Percentiles rank a stretch among this genome's conserved stretches.
Evolutionary conservation across 2,797 vertebrate genomes (phyloP).

Genomic region (Tokudaia muenninki): DNA sequence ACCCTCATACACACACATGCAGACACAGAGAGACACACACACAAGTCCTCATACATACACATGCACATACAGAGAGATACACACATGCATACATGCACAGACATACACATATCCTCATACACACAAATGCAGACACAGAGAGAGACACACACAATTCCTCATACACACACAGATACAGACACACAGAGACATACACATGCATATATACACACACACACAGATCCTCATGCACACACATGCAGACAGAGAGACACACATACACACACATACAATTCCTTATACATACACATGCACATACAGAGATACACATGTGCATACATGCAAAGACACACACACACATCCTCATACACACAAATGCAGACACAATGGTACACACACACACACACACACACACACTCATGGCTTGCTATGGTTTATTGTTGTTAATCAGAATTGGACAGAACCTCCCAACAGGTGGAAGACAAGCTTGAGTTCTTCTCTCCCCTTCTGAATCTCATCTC

Average conservation of each 20-base stretch:
- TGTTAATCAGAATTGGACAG: not conserved
- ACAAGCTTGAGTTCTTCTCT: not conserved
- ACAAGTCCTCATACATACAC: not conserved
- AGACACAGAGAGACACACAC: no score
- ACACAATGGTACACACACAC: no score
- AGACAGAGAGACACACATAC: not conserved
- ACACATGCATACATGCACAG: no score
- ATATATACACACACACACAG: not conserved
- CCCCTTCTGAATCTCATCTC: not conserved
- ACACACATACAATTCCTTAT: not conserved
- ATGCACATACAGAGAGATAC: no score
- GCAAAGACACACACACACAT: no score
- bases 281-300: not conserved
- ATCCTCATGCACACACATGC: not conserved
- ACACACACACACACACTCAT: not conserved
- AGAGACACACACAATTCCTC: not conserved
- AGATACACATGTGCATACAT: not conserved
- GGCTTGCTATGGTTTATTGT: constrained; percentile 21
- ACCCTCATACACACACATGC: no score
- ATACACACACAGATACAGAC: not conserved
- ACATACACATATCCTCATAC: not conserved
- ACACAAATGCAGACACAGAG: not conserved
- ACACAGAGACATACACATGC: not conserved
- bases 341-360: no score
- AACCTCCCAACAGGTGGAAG: not conserved